phyloP scores from a whole-genome alignment of 2,113 vertebrate species.

The Zingel zingel region DNA sequence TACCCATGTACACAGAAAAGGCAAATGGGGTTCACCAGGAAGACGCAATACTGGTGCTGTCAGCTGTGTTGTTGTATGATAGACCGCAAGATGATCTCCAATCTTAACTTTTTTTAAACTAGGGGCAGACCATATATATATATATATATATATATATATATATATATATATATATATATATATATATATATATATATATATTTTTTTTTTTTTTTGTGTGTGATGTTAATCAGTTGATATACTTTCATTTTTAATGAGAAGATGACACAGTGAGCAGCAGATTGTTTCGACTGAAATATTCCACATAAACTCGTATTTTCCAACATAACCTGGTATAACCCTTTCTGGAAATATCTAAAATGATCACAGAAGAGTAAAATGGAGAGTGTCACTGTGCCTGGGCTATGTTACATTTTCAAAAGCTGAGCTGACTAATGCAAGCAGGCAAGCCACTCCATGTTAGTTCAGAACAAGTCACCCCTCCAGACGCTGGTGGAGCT shows the following conservation, averaged over 20 bases:
- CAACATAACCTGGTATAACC: not conserved
- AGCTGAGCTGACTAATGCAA: conserved; percentile 43
- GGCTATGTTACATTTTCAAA: conserved; percentile 37
- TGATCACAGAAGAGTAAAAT: conserved; percentile 35
- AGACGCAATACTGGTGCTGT: conserved; percentile 5
- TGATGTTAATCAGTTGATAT: not conserved
- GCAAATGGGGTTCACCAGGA: conserved; percentile 54
- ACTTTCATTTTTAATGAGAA: not conserved
- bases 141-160: too few species aligned
- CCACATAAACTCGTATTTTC: not conserved
- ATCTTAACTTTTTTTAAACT: not conserved
- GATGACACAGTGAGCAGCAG: not conserved
- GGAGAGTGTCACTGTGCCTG: conserved; percentile 28
- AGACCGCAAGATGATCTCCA: not conserved
- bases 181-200: too few species aligned
- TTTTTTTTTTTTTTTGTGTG: not conserved
- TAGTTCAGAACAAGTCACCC: conserved; percentile 43
- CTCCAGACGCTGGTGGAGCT: conserved; percentile 87
- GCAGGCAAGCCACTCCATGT: conserved; percentile 22
- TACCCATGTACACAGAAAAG: conserved; percentile 80
- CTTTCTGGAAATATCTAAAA: conserved; percentile 9
- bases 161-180: too few species aligned
- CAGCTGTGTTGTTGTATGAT: not conserved
- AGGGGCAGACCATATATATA: not conserved
- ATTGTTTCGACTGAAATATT: conserved; percentile 3